Base-by-base conservation (phyloP, 2,888 invertebrate genomes). In the Eugnorisma glareosa region DNA sequence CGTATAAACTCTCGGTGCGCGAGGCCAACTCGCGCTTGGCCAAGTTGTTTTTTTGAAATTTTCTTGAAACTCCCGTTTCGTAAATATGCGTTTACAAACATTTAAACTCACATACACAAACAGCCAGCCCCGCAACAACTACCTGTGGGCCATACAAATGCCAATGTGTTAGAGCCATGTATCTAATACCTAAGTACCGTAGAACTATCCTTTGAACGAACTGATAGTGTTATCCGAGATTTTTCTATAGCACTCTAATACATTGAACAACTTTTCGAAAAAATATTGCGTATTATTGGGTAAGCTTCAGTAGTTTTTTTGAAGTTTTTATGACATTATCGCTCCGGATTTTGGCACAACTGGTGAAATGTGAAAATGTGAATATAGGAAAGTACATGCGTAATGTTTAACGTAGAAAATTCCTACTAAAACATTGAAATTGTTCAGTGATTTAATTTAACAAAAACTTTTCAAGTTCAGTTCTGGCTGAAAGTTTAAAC, bases 381-480 rank as follows among this genome's bases (percentile, higher is more conserved):
- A 35, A 31, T 1, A 4, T 21, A 61, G 15, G 10, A 61, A 11
- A 35, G 10, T 11, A 35, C 18, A 59, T 1, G 1, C 18, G 13
- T 59, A 31, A 31, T 59, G 18, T 63, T 1, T n/a, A 40, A 63
- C 43, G 63, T 37, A 35, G 15, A 43, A 83, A 88, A 81, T 77
- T 73, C 66, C 57, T 28, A 68, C 48, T 24, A 37, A 35, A 86
- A 73, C 73, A 79, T 54, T 74, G 64, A 74, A 86, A 87, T 82
- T 76, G 79, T 79, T 81, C 75, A 88, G 82, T 73, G 79, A 86
- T 81, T 84, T 73, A 61, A 86, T 81, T 84, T 73, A 61, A 79
- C 69, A 63, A 74, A 83, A 86, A 84, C 70, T 79, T 77, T 75
- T 76, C 73, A 67, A 67, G 51, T 63, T 54, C 74, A 64, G 51